Percentiles rank a stretch among this genome's conserved stretches.
phyloP scores from a whole-genome alignment of 2,113 vertebrate genomes.

The Psilopsiagon aymara region DNA sequence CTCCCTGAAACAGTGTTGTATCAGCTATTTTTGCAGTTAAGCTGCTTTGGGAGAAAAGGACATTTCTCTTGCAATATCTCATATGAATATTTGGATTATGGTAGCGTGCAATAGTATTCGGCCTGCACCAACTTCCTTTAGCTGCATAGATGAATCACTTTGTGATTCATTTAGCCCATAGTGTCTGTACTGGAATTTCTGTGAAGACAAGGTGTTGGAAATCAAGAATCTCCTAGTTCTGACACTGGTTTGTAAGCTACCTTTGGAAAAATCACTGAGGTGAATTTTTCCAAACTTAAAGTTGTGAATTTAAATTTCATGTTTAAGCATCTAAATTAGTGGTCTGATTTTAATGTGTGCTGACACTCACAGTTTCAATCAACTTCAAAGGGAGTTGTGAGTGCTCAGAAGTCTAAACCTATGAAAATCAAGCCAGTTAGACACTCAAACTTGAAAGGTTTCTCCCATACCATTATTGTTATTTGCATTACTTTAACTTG shows the following conservation, averaged over 20 bases:
- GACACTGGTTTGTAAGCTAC: background rate
- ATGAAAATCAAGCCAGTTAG: slow-evolving; percentile 66
- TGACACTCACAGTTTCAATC: slow-evolving; percentile 59
- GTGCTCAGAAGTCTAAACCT: slow-evolving; percentile 67
- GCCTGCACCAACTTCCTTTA: background rate
- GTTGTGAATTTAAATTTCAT: slow-evolving; percentile 22
- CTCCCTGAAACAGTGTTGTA: background rate
- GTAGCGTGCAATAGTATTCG: background rate
- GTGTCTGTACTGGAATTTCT: background rate
- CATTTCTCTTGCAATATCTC: background rate
- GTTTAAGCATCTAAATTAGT: slow-evolving; percentile 66
- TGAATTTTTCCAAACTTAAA: slow-evolving; percentile 18
- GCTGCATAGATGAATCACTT: background rate
- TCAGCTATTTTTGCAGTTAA: background rate
- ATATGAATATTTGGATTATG: background rate
- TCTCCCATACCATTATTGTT: slow-evolving; percentile 49
- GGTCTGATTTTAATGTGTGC: slow-evolving; percentile 67
- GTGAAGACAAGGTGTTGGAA: background rate
- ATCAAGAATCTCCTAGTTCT: background rate
- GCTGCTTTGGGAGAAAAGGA: background rate
- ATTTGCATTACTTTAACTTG: slow-evolving; percentile 51
- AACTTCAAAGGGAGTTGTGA: slow-evolving; percentile 56
- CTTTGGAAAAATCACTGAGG: slow-evolving; percentile 1
- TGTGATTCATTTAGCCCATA: background rate
- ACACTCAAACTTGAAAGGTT: slow-evolving; percentile 64